Evolutionary conservation across 1,140 invertebrate genomes (phyloP).

Genomic region (Penaeus chinensis): DNA sequence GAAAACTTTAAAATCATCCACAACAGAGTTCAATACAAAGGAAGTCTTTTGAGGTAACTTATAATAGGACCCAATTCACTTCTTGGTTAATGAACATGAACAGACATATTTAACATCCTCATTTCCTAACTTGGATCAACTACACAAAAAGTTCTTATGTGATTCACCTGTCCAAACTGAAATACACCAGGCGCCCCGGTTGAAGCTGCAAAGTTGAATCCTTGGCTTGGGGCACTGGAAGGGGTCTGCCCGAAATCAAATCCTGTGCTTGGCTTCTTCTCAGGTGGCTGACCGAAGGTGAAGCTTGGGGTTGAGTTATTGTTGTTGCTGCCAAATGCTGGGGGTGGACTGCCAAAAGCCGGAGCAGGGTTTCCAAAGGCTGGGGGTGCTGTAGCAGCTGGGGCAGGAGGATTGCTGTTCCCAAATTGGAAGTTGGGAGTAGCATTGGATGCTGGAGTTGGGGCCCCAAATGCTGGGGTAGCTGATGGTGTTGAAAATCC

Average conservation of each 20-base stretch:
- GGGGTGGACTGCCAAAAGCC: constrained; percentile 46
- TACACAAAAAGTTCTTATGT: neutral
- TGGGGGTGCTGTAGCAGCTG: constrained; percentile 46
- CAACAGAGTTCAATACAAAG: no score
- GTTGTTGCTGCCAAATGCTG: constrained; percentile 54
- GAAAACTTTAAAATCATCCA: no score
- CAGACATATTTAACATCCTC: no score
- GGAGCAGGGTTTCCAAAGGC: constrained; percentile 48
- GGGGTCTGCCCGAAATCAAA: constrained; percentile 60
- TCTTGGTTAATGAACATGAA: no score
- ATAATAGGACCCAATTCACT: no score
- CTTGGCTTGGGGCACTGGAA: neutral
- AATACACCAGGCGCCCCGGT: constrained; percentile 27
- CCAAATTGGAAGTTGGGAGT: constrained; percentile 58
- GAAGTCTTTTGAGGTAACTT: no score
- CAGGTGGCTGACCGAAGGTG: constrained; percentile 53
- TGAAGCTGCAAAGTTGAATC: constrained; percentile 48
- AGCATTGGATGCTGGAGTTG: constrained; percentile 42
- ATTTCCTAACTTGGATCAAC: neutral
- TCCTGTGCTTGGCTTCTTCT: constrained; percentile 57
- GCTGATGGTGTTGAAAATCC: constrained; percentile 39
- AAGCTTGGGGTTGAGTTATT: constrained; percentile 44
- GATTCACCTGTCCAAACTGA: constrained; percentile 59
- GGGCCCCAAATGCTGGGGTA: constrained; percentile 54
- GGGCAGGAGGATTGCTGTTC: constrained; percentile 40